Percentiles rank a stretch among this genome's conserved stretches.
These are phyloP conservation scores for Eupsittula cactorum DNA, from an alignment of 2,113 vertebrate species.

Conservation along the genomic window DNA sequence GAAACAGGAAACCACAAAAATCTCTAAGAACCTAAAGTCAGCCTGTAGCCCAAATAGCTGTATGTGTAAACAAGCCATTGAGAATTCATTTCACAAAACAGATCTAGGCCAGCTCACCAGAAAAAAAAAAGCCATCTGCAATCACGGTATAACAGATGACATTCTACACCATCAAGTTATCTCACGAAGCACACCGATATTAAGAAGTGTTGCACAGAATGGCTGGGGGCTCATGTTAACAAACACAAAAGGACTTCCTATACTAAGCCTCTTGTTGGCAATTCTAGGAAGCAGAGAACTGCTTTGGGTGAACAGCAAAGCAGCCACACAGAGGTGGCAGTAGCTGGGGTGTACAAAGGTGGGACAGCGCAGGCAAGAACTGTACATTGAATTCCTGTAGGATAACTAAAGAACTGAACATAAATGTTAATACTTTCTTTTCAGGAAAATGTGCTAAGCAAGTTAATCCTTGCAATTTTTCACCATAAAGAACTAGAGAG, in stretches of 20 bases:
- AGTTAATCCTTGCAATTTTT: not conserved
- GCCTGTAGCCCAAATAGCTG: not conserved
- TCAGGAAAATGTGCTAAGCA: not conserved
- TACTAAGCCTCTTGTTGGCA: not conserved
- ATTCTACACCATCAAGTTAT: not conserved
- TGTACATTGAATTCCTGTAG: not conserved
- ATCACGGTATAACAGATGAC: fast-evolving
- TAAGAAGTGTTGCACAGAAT: fast-evolving
- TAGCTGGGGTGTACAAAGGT: not conserved
- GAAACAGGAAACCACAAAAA: conserved; percentile 59
- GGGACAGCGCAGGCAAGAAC: not conserved
- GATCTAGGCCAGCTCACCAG: not conserved
- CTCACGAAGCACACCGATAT: not conserved
- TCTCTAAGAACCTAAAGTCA: conserved; percentile 32
- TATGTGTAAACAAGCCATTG: conserved; percentile 22
- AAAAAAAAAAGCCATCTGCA: conserved; percentile 21
- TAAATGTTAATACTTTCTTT: not conserved
- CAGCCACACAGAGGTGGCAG: not conserved
- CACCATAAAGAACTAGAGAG: not conserved
- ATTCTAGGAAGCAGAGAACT: not conserved
- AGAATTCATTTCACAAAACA: conserved; percentile 6
- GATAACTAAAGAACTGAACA: not conserved
- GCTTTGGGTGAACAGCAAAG: not conserved
- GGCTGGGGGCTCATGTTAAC: not conserved
- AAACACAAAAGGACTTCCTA: not conserved